Conservation (phyloP, 2,888 invertebrate genomes). For the Aspidapion aeneum region DNA sequence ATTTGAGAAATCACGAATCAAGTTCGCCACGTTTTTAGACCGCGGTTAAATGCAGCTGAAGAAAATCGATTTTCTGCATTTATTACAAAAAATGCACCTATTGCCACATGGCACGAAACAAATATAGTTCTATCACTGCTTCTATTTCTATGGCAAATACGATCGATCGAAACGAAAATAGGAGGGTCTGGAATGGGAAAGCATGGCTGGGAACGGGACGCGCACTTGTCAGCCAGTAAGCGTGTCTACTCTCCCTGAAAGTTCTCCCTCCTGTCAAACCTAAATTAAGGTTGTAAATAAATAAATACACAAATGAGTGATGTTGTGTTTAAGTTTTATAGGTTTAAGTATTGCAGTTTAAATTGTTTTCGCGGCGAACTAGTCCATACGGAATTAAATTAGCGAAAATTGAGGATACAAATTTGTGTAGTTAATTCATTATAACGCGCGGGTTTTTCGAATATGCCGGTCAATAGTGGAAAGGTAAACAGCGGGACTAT, state of each 20-base stretch:
- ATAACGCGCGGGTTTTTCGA: background rate
- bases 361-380: background rate
- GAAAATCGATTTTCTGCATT: no score
- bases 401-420: background rate
- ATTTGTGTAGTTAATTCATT: background rate
- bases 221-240: background rate
- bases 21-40: no score
- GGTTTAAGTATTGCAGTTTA: background rate
- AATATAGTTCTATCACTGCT: no score
- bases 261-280: slow-evolving; percentile 1
- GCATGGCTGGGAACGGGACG: no score
- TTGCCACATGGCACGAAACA: no score
- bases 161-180: no score
- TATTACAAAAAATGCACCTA: no score
- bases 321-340: no score
- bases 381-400: background rate
- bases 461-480: background rate
- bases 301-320: background rate
- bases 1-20: no score
- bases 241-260: background rate
- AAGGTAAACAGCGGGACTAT: slow-evolving; percentile 13
- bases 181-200: no score
- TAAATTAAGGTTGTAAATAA: background rate
- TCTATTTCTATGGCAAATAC: no score
- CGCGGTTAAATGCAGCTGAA: no score